phyloP scores from a whole-genome alignment of 53 echinoderm and acorn worm genomes.

The Arbacia lixula region DNA sequence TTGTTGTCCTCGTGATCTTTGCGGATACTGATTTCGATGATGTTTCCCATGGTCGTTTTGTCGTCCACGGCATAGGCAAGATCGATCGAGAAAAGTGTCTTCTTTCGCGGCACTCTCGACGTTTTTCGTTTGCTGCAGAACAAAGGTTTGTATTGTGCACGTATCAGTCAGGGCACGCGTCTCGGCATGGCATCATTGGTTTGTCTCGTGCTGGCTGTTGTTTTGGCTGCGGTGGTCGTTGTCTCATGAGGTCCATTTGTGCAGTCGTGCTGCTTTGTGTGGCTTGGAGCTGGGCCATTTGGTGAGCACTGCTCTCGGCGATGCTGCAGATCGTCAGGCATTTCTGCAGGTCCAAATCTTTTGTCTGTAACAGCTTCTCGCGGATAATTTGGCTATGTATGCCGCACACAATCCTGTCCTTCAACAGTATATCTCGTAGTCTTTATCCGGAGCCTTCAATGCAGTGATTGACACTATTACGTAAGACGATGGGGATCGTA shows the following conservation, averaged over 20 bases:
- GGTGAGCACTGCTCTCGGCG: conserved; percentile 11
- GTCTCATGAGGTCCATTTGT: neutral
- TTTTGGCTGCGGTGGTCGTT: conserved; percentile 10
- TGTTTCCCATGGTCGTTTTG: no score
- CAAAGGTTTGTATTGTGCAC: neutral
- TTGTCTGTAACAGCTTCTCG: conserved; percentile 26
- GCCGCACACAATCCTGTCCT: conserved; percentile 52
- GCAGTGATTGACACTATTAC: conserved; percentile 45
- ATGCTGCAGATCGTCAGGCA: conserved; percentile 23
- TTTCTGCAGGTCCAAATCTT: conserved; percentile 37
- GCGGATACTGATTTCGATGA: no score
- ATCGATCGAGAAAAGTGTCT: no score
- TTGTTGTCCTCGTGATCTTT: no score
- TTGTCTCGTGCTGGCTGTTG: neutral
- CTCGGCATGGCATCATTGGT: neutral
- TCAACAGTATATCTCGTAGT: no score
- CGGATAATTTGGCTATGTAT: conserved; percentile 1
- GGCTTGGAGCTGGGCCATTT: neutral
- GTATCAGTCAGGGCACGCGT: conserved; percentile 11
- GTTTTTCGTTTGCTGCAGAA: neutral
- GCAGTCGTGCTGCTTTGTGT: neutral
- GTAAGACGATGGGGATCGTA: no score
- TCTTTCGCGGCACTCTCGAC: no score
- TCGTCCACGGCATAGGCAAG: no score
- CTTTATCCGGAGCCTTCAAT: conserved; percentile 21